Base-by-base conservation (phyloP, 2,888 invertebrate species). In the Troides aeacus region DNA sequence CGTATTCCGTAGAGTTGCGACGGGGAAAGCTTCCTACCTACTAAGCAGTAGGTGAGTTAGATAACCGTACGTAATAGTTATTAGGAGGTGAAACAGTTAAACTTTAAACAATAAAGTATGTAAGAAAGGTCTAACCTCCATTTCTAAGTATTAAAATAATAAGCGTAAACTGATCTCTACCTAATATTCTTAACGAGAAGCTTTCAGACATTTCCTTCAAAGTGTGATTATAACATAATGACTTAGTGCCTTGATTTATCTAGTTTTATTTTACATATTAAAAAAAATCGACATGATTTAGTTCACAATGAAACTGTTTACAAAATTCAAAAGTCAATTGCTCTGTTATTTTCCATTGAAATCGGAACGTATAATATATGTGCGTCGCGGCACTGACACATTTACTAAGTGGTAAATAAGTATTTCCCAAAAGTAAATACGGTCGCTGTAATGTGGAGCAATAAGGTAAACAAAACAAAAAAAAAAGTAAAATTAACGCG, bases 321-420 rank as follows among this genome's bases (percentile, higher is more conserved):
- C 59, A 46, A 58, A 63, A 64, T 62, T 58, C 8, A 62, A 68
- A 63, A 68, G 60, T 64, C 68, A 70, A 57, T 66, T 60, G 66
- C 42, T 61, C 64, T 30, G 62, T 63, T 66, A 62, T 63, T 70
- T 70, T 70, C 60, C 66, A 66, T 63, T 66, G 62, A 66, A 53
- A 63, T 70, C 66, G 24, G 58, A 69, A 58, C 59, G 53, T 58
- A 50, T n/a, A n/a, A n/a, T n/a, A n/a, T 39, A 30, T 57, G 64
- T 53, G 42, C 60, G 56, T 17, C 50, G 39, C 66, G 66, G 56
- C 70, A 63, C 66, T 66, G 70, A 70, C 70, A 70, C 63, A 70
- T 66, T 64, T 70, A 63, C 24, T 18, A n/a, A 53, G 36, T 59
- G 62, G 66, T 66, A 70, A 70, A 70, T 66, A 70, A 70, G 70